phyloP scores from a whole-genome alignment of 2,888 invertebrate species.

The Rotaria magnacalcarata region DNA sequence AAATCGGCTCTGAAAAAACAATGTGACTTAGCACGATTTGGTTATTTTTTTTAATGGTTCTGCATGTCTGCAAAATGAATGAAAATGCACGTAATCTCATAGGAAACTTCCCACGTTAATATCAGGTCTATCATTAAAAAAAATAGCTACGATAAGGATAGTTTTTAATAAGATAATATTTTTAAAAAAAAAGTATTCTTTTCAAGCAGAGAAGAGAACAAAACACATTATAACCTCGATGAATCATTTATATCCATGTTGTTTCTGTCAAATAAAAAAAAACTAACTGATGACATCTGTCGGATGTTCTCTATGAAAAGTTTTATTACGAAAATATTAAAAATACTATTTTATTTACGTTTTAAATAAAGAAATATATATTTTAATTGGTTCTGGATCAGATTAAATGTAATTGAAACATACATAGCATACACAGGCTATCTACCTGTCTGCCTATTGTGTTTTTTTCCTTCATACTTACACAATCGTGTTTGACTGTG shows the following conservation, averaged over 20 bases:
- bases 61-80: too few relatives aligned
- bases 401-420: neutral
- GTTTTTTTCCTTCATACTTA: neutral
- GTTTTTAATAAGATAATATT: too few relatives aligned
- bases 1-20: too few relatives aligned
- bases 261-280: neutral
- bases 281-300: neutral
- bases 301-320: neutral
- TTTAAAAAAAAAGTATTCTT: too few relatives aligned
- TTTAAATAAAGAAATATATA: neutral
- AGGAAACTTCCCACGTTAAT: too few relatives aligned
- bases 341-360: too few relatives aligned
- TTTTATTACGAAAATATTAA: neutral
- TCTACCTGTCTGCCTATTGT: slow-evolving; percentile 6
- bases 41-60: too few relatives aligned
- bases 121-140: too few relatives aligned
- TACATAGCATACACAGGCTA: neutral
- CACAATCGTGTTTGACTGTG: neutral
- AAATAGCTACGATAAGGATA: too few relatives aligned
- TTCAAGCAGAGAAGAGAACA: neutral
- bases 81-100: too few relatives aligned
- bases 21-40: too few relatives aligned
- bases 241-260: neutral
- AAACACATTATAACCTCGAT: neutral
- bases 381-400: neutral